phyloP scores from a whole-genome alignment of 2,113 vertebrate species.

The Lepus europaeus region DNA sequence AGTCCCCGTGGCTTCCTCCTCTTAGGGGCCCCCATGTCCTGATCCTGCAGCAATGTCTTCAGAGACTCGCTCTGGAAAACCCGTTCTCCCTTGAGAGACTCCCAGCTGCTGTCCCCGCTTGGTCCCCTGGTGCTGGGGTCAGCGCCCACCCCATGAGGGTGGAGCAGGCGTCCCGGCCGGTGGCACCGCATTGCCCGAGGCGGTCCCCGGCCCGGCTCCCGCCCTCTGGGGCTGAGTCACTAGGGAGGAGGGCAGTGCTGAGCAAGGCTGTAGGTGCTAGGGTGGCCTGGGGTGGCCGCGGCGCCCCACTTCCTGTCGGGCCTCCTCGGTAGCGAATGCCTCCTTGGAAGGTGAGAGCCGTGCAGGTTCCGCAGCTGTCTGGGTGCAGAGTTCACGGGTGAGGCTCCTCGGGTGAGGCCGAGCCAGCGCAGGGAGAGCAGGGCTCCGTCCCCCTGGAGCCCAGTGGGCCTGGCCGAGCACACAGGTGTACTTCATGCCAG shows the following conservation, averaged over 20 bases:
- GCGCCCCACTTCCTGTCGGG: not conserved
- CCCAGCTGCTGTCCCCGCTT: not conserved
- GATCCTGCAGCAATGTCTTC: not conserved
- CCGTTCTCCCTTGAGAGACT: not conserved
- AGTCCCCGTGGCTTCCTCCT: not conserved
- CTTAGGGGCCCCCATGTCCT: not conserved
- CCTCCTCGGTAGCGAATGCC: slow-evolving; percentile 56
- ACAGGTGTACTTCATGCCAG: slow-evolving; percentile 70
- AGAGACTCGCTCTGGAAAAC: not conserved
- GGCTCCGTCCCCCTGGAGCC: too few relatives aligned
- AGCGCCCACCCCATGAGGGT: not conserved
- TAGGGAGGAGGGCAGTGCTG: slow-evolving; percentile 74
- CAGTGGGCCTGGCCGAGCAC: too few relatives aligned
- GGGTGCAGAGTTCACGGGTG: too few relatives aligned
- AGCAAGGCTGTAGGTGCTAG: slow-evolving; percentile 64
- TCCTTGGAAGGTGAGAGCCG: slow-evolving; percentile 73
- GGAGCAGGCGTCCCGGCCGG: not conserved
- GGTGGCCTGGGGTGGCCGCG: slow-evolving; percentile 42
- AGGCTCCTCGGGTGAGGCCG: too few relatives aligned
- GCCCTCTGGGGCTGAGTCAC: slow-evolving; percentile 65
- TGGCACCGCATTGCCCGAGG: slow-evolving; percentile 55
- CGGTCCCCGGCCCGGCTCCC: slow-evolving; percentile 44
- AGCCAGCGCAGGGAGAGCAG: too few relatives aligned
- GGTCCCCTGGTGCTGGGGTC: not conserved
- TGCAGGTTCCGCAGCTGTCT: not conserved